Conservation (phyloP, 2,797 vertebrate species). For the Pseudochaenichthys georgianus region DNA sequence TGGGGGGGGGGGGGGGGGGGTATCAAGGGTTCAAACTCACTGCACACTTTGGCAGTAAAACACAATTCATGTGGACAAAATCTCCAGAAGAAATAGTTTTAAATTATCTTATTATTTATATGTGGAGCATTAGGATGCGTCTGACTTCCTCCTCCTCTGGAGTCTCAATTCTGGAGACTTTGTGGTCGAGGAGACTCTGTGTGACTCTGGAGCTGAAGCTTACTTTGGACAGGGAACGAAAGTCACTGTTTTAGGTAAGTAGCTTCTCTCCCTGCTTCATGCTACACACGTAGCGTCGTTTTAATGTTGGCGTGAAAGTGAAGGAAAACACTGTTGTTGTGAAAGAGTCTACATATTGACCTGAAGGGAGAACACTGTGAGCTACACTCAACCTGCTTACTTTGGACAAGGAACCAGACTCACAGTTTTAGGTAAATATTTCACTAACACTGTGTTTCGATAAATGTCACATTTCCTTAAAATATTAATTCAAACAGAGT, state of each 20-base stretch:
- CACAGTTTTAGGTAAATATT: constrained; percentile 72
- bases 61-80: no score
- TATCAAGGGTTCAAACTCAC: no score
- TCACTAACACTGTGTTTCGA: no score
- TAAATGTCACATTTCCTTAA: no score
- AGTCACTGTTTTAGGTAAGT: constrained; percentile 76
- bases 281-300: no score
- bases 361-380: constrained; percentile 69
- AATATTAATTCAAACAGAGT: background rate
- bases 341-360: constrained; percentile 43
- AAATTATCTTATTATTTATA: no score
- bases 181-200: constrained; percentile 57
- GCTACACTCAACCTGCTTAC: constrained; percentile 15
- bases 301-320: no score
- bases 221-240: constrained; percentile 77
- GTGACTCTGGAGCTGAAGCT: constrained; percentile 69
- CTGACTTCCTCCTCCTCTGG: background rate
- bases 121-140: background rate
- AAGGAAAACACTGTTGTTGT: background rate
- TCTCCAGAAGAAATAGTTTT: no score
- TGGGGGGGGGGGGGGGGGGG: no score
- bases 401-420: constrained; percentile 78
- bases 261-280: background rate
- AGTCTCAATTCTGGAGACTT: constrained; percentile 26
- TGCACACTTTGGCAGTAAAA: no score